Base-by-base conservation (phyloP, 2,888 invertebrate species). In the Chymomyza procnemis region DNA sequence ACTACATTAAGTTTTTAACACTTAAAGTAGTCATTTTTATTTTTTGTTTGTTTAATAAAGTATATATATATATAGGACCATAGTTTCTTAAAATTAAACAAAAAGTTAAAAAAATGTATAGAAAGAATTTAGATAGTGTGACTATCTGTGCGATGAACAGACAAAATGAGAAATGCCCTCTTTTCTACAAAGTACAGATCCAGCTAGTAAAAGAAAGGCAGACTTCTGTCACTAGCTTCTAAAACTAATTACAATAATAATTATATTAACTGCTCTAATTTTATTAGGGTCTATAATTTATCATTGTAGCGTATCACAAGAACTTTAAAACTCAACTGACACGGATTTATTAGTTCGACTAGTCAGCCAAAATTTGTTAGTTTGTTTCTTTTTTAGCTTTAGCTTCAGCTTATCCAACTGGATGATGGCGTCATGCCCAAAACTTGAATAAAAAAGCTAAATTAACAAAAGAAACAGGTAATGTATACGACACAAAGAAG, bases 341-440 rank as follows among this genome's bases (percentile, higher is more conserved):
- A 67, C 69, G 77, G 82, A 82, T 82, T 82, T 85, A 82, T 85
- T 72, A 26, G 1, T 26, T 26, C 62, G 59, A 16, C 62, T 71
- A 72, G 80, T 68, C 71, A 75, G 62, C 69, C 66, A 66, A 70
- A 73, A 55, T 50, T 65, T 71, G 73, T 80, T 78, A 69, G 70
- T 63, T 61, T 54, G 19, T 50, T 50, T 50, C 0, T 50, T 14
- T 50, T 59, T 57, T 41, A 16, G 34, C 30, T 61, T 26, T n/a
- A n/a, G n/a, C n/a, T 47, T 61, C 50, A n/a, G 30, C 18, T 52
- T 34, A 16, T 55, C 34, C 34, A 52, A 34, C 21, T 55, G 21
- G 41, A 64, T 58, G 80, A 82, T 82, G 82, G 84, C 86, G 86
- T 82, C 82, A 82, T 83, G 59, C 66, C 59, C 14, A 59, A 21